Evolutionary conservation across 37 sponge, comb jelly and placozoan species (phyloP).

Genomic region (Chondrosia reniformis): DNA sequence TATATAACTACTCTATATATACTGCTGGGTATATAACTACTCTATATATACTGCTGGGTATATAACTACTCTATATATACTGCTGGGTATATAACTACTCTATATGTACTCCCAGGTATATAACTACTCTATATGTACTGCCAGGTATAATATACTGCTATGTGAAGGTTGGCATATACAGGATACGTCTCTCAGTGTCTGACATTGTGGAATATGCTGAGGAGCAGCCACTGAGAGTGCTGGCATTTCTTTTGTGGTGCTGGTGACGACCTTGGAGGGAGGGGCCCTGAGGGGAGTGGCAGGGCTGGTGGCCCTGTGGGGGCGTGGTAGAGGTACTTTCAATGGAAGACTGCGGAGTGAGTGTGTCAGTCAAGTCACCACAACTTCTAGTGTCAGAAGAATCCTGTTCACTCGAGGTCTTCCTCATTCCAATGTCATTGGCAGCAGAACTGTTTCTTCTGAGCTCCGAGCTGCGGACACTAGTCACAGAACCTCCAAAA

Average conservation of each 20-base stretch:
- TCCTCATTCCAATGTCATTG: neutral
- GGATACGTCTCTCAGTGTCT: constrained; percentile 35
- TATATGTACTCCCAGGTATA: too few species aligned
- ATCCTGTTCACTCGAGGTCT: neutral
- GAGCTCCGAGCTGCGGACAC: neutral
- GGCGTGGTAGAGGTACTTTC: neutral
- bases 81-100: too few species aligned
- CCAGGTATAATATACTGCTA: neutral
- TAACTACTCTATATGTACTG: too few species aligned
- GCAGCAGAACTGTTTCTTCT: neutral
- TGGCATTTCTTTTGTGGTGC: neutral
- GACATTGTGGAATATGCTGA: constrained; percentile 62
- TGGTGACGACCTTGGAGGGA: neutral
- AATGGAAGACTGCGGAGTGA: neutral
- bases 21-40: too few species aligned
- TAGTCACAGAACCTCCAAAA: neutral
- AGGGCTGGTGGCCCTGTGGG: too few species aligned
- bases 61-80: too few species aligned
- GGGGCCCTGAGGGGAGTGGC: neutral
- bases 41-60: too few species aligned
- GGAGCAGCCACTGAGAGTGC: constrained; percentile 27
- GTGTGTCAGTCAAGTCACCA: neutral
- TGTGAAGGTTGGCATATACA: neutral
- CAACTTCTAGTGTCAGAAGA: neutral
- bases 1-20: too few species aligned